Percentiles rank a stretch among this genome's conserved stretches.
Evolutionary conservation across 2,113 vertebrate genomes (phyloP).

Genomic region (Conger conger): DNA sequence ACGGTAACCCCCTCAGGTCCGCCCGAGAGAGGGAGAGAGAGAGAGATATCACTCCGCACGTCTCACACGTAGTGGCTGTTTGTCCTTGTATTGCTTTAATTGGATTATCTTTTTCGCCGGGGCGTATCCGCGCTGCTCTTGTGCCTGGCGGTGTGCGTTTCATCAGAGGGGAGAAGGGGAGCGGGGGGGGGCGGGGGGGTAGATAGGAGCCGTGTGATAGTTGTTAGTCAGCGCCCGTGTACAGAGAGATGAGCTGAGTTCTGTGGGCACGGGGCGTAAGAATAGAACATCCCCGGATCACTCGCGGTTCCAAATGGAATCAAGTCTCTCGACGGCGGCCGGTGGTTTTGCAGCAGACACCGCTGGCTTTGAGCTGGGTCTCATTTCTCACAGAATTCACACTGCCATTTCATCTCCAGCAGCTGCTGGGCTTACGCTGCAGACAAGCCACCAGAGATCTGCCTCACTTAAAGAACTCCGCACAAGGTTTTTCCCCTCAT

Average conservation of each 20-base stretch:
- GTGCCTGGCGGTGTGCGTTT: background rate
- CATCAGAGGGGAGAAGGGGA: background rate
- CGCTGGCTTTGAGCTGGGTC: constrained; percentile 36
- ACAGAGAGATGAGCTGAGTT: background rate
- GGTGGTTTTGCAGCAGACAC: constrained; percentile 34
- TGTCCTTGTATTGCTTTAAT: background rate
- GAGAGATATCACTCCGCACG: background rate
- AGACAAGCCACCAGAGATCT: constrained; percentile 52
- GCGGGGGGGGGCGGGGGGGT: background rate
- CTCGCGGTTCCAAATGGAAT: constrained; percentile 42
- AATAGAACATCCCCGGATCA: constrained; percentile 43
- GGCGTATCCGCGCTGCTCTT: background rate
- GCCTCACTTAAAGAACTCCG: constrained; percentile 52
- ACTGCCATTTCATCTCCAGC: constrained; percentile 42
- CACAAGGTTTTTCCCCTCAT: constrained; percentile 52
- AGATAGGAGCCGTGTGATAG: background rate
- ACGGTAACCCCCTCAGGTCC: background rate
- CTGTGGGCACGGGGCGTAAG: constrained; percentile 24
- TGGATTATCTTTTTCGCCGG: background rate
- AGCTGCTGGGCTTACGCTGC: constrained; percentile 42
- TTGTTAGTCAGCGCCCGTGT: background rate
- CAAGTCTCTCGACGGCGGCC: constrained; percentile 28
- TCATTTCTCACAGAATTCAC: constrained; percentile 37
- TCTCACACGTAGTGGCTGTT: background rate
- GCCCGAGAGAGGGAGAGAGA: background rate